Conservation (phyloP, 2,113 vertebrate species). For the Hemibagrus wyckioides region DNA sequence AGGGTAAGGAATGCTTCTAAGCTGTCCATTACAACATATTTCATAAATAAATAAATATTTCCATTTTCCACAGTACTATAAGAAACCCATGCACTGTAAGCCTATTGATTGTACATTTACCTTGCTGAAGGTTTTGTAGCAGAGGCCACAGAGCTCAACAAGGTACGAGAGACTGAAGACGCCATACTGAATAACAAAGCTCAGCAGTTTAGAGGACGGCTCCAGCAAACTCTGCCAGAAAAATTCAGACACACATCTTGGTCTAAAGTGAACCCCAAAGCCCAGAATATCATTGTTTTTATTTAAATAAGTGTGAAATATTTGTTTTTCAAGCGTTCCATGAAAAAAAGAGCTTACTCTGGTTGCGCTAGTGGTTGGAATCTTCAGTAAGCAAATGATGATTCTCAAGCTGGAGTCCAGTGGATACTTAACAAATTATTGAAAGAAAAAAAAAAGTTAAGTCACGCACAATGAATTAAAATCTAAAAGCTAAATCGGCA, state of each 20-base stretch:
- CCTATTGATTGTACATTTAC: constrained; percentile 67
- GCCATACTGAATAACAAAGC: constrained; percentile 97
- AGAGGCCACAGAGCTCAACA: constrained; percentile 95
- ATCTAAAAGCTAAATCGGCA: not conserved
- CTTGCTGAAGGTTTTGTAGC: constrained; percentile 97
- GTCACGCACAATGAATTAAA: not conserved
- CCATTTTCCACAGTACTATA: not conserved
- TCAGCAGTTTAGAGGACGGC: constrained; percentile 95
- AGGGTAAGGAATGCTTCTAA: not conserved
- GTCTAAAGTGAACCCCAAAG: not conserved
- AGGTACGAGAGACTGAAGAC: constrained; percentile 92
- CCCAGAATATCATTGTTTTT: not conserved
- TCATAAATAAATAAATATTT: constrained; percentile 28
- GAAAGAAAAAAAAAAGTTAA: not conserved
- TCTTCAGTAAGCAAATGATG: constrained; percentile 98
- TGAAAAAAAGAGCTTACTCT: constrained; percentile 80
- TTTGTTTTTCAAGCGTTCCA: not conserved
- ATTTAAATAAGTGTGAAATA: not conserved
- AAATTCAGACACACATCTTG: constrained; percentile 40
- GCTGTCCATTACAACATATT: constrained; percentile 16
- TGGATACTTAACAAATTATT: constrained; percentile 80
- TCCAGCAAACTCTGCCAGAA: constrained; percentile 90
- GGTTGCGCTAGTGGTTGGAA: constrained; percentile 90
- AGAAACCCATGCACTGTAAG: not conserved
- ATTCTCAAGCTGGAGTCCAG: constrained; percentile 96